A percentile compares a stretch with the other conserved stretches of the same genome.
Conservation (phyloP, 2,888 invertebrate genomes). For the Pheosia gnoma region DNA sequence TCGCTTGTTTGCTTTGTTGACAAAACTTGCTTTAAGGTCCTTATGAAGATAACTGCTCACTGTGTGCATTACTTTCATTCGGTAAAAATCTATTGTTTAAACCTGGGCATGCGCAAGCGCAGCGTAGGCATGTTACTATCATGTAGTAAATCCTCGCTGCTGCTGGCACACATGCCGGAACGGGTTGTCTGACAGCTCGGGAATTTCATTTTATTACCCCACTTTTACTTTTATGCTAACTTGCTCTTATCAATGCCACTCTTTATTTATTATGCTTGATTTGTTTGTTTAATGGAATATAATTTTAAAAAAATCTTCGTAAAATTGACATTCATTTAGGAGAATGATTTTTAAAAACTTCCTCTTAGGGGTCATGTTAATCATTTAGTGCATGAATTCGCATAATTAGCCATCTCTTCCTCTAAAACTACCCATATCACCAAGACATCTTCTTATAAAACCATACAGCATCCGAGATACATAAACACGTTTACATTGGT, state of each 20-base stretch:
- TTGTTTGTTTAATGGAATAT: neutral
- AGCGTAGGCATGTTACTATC: constrained; percentile 48
- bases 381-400: too few species aligned
- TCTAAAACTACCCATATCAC: neutral
- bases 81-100: constrained; percentile 8
- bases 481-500: constrained; percentile 23
- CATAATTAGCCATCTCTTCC: too few species aligned
- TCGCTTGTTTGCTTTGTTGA: neutral
- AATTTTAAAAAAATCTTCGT: too few species aligned
- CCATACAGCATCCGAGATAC: constrained; percentile 6
- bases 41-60: too few species aligned
- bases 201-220: constrained; percentile 70
- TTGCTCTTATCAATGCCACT: constrained; percentile 34
- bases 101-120: constrained; percentile 25
- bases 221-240: constrained; percentile 71
- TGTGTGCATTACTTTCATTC: neutral
- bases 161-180: constrained; percentile 49
- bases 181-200: constrained; percentile 52
- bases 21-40: too few species aligned
- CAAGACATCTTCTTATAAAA: neutral
- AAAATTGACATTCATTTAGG: too few species aligned
- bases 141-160: constrained; percentile 60
- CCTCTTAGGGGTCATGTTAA: too few species aligned
- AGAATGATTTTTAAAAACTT: too few species aligned
- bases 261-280: constrained; percentile 12